Conservation (phyloP, 2,888 invertebrate genomes). For the Metellina segmentata region DNA sequence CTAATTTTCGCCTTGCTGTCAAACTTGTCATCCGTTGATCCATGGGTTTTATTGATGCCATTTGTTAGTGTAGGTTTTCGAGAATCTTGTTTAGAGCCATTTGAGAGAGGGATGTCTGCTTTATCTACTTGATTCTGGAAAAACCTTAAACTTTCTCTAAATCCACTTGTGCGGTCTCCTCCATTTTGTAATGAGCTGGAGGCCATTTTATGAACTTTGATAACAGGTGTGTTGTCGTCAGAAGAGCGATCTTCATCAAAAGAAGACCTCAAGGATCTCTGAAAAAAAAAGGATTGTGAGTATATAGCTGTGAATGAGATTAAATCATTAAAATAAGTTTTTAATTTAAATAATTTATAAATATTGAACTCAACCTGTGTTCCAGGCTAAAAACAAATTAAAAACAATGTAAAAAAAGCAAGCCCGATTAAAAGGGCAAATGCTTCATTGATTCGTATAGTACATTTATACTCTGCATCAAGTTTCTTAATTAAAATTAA, state of each 20-base stretch:
- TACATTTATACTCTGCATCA: too few relatives aligned
- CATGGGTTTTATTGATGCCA: slow-evolving; percentile 14
- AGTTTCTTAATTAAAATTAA: too few relatives aligned
- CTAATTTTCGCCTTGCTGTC: slow-evolving; percentile 22
- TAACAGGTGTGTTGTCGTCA: slow-evolving; percentile 42
- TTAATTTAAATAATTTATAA: not conserved
- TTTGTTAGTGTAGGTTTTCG: slow-evolving; percentile 33
- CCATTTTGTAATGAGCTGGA: slow-evolving; percentile 48
- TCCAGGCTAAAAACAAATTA: too few relatives aligned
- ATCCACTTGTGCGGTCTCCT: slow-evolving; percentile 55
- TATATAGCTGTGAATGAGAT: not conserved
- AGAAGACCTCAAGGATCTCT: slow-evolving; percentile 69
- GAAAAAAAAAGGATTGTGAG: slow-evolving; percentile 33
- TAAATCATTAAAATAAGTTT: not conserved
- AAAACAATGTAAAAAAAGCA: too few relatives aligned
- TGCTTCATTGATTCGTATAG: too few relatives aligned
- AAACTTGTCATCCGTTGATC: not conserved
- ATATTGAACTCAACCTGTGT: too few relatives aligned
- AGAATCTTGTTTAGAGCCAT: not conserved
- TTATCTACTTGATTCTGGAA: slow-evolving; percentile 71
- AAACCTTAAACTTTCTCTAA: slow-evolving; percentile 64
- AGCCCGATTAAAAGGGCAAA: too few relatives aligned
- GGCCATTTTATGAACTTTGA: slow-evolving; percentile 57
- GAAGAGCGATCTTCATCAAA: slow-evolving; percentile 58
- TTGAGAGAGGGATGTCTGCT: slow-evolving; percentile 15